Conservation (phyloP, 2,113 vertebrate genomes). For the Misgurnus mizolepis region DNA sequence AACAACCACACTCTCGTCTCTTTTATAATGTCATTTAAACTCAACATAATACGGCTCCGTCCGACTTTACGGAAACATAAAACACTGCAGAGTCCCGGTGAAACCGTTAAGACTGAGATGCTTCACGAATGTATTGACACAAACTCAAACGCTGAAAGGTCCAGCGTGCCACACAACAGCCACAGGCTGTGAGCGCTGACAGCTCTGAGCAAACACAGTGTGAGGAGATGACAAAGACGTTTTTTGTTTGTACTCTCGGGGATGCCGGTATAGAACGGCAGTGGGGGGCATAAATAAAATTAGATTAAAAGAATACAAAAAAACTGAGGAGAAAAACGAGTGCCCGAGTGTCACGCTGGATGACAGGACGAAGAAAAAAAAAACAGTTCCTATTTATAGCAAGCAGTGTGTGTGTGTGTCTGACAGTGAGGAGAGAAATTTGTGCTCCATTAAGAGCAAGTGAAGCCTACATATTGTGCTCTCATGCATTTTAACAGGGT, state of each 20-base stretch:
- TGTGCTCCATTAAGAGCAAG: conserved; percentile 67
- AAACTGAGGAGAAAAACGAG: not conserved
- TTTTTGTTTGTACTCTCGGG: conserved; percentile 26
- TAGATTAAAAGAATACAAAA: conserved; percentile 44
- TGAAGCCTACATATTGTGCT: conserved; percentile 58
- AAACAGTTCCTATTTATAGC: conserved; percentile 45
- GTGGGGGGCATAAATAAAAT: conserved; percentile 36
- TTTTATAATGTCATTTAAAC: not conserved
- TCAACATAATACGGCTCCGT: not conserved
- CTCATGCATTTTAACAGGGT: conserved; percentile 55
- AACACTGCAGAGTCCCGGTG: not conserved
- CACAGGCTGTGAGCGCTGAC: conserved; percentile 20
- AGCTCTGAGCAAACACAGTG: conserved; percentile 52
- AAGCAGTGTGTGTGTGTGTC: conserved; percentile 31
- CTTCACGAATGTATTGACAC: conserved; percentile 14
- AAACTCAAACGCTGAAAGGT: conserved; percentile 39
- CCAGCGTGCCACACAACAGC: conserved; percentile 48
- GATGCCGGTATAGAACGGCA: conserved; percentile 4
- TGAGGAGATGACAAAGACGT: conserved; percentile 60
- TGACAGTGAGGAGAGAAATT: conserved; percentile 25
- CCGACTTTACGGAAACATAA: not conserved
- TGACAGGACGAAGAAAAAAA: conserved; percentile 10
- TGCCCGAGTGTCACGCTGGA: conserved; percentile 12
- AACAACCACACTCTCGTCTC: not conserved
- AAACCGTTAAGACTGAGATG: not conserved